phyloP scores from a whole-genome alignment of 2,888 invertebrate species.

The Lepidocyrtoides sp. region DNA sequence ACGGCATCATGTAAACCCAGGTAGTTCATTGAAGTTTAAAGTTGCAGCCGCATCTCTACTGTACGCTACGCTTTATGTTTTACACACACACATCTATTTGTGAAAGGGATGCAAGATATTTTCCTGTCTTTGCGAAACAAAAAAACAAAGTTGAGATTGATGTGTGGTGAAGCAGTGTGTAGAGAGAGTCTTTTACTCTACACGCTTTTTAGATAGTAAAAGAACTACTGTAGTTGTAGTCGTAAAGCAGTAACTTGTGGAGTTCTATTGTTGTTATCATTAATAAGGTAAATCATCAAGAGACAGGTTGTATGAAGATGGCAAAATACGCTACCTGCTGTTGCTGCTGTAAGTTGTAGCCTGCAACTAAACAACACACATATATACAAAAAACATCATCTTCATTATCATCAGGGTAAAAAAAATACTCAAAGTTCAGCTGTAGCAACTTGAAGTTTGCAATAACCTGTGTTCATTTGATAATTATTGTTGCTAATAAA shows the following conservation, averaged over 20 bases:
- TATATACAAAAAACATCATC: neutral
- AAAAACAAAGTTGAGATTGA: neutral
- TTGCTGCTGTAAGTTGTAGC: too few species aligned
- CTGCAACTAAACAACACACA: too few species aligned
- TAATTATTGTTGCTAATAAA: neutral
- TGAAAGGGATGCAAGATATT: conserved; percentile 7
- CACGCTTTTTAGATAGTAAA: neutral
- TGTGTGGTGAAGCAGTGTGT: neutral
- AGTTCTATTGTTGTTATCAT: neutral
- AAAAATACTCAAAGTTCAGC: neutral
- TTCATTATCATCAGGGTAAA: neutral
- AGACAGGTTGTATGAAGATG: neutral
- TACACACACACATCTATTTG: neutral
- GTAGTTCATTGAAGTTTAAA: conserved; percentile 3
- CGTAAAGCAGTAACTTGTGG: neutral
- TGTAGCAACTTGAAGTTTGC: neutral
- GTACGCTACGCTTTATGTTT: too few species aligned
- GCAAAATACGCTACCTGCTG: too few species aligned
- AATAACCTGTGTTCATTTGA: neutral
- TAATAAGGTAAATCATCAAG: neutral
- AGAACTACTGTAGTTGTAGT: neutral
- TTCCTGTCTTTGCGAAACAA: neutral
- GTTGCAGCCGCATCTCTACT: neutral
- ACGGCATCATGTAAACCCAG: conserved; percentile 31
- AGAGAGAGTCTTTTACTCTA: too few species aligned